Evolutionary conservation across 2,113 vertebrate species (phyloP), one percentile per base, ranked within the genome.

Genomic region (Pedionomus torquatus): DNA sequence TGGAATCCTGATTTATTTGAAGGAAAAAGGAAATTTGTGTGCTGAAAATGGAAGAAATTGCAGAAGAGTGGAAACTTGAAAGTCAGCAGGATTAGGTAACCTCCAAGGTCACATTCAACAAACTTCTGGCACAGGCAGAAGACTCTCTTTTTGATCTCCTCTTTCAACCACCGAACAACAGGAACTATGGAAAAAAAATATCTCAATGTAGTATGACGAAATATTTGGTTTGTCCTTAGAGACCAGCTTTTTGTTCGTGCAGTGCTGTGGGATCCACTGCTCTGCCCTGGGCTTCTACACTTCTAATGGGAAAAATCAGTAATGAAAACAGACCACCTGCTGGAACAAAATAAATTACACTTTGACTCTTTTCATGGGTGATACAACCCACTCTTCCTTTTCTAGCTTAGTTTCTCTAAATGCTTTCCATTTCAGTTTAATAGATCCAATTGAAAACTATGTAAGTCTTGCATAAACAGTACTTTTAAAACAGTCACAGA

Each of bases 381-480:
- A 92, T 55, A 94, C 43, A 95, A 91, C 35, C 81, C 88, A 95
- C 68, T 89, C 95, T 79, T 68, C 83, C 64, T 63, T 91, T 79
- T 60, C 80, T 80, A 89, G 72, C 79, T 92, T 79, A 86, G 18
- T 87, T 78, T 64, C 70, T 81, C 55, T 94, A 86, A 90, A 86
- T 87, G 63, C 44, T 66, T 90, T 95, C 92, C 23, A 81, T 79
- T 43, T 26, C 68, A 28, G 21, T n/a, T 30, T 81, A 41, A 77
- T 17, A 94, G 26, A 80, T 77, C 37, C 68, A 57, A 43, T 39
- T 78, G 79, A 96, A 94, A 78, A 68, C 19, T 84, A 83, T 17
- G 3, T 39, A 46, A 17, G 68, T 71, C 80, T 93, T 93, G 57
- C 37, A 85, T 31, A 93, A 95, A 87, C 64, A 85, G 77, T 60